phyloP scores from a whole-genome alignment of 2,113 vertebrate genomes.

The Ramphastos sulfuratus region DNA sequence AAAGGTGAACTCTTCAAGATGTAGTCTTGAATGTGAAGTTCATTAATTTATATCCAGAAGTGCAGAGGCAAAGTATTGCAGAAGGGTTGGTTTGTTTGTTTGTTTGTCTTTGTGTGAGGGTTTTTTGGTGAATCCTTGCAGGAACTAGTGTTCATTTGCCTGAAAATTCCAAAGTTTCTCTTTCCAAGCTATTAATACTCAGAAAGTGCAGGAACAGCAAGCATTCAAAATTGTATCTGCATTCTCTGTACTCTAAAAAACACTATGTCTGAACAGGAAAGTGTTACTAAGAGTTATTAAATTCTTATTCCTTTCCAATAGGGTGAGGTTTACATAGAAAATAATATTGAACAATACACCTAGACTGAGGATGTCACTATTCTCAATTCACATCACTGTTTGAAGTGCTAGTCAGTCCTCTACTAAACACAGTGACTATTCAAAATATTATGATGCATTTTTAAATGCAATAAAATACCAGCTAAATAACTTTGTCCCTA shows the following conservation, averaged over 20 bases:
- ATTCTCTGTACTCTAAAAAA: not conserved
- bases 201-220: not conserved
- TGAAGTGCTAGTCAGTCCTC: not conserved
- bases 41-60: not conserved
- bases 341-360: not conserved
- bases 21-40: not conserved
- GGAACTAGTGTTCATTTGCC: not conserved
- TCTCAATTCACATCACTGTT: not conserved
- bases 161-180: not conserved
- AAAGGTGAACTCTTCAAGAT: not conserved
- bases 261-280: accelerated
- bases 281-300: not conserved
- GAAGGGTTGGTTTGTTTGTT: not conserved
- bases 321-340: not conserved
- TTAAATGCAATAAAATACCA: not conserved
- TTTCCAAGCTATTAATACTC: not conserved
- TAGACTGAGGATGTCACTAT: not conserved
- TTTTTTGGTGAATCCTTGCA: not conserved
- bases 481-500: not conserved
- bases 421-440: not conserved
- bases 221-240: not conserved
- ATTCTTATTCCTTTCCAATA: not conserved
- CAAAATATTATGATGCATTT: not conserved
- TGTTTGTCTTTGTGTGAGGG: not conserved
- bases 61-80: not conserved